A percentile compares a stretch with the other conserved stretches of the same genome.
phyloP scores from a whole-genome alignment of 2,888 invertebrate genomes.

The Pristionchus mayeri region DNA sequence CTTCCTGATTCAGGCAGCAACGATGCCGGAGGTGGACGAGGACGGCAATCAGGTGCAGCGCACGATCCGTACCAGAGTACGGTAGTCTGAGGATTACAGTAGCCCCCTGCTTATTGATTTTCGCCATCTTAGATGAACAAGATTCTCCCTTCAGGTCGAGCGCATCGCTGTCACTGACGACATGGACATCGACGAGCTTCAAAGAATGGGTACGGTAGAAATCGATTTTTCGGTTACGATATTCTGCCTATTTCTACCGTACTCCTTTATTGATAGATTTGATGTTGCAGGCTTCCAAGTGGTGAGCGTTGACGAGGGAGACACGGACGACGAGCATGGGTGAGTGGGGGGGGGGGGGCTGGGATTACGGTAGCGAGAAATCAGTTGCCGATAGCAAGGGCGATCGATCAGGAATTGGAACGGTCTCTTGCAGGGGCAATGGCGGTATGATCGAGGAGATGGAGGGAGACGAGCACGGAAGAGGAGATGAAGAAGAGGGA shows the following conservation, averaged over 20 bases:
- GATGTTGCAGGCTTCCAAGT: not conserved
- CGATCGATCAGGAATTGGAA: too few relatives aligned
- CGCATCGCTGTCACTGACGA: slow-evolving; percentile 20
- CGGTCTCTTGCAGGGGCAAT: not conserved
- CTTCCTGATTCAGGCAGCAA: not conserved
- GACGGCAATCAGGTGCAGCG: not conserved
- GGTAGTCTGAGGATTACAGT: not conserved
- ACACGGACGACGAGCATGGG: too few relatives aligned
- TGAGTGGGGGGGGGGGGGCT: too few relatives aligned
- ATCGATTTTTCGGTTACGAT: too few relatives aligned
- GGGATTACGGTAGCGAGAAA: too few relatives aligned
- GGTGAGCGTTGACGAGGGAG: not conserved
- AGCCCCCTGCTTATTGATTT: not conserved
- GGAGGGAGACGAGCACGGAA: not conserved
- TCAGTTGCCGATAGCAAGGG: too few relatives aligned
- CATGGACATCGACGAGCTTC: not conserved
- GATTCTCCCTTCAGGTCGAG: not conserved
- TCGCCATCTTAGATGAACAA: not conserved
- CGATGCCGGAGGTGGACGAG: not conserved
- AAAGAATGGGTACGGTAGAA: slow-evolving; percentile 1
- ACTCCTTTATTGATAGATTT: not conserved
- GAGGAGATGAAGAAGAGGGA: not conserved
- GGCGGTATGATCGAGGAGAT: not conserved
- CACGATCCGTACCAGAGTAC: not conserved
- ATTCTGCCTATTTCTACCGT: not conserved